Conservation (phyloP, 2,797 vertebrate genomes). For the Malurus leucopterus region DNA sequence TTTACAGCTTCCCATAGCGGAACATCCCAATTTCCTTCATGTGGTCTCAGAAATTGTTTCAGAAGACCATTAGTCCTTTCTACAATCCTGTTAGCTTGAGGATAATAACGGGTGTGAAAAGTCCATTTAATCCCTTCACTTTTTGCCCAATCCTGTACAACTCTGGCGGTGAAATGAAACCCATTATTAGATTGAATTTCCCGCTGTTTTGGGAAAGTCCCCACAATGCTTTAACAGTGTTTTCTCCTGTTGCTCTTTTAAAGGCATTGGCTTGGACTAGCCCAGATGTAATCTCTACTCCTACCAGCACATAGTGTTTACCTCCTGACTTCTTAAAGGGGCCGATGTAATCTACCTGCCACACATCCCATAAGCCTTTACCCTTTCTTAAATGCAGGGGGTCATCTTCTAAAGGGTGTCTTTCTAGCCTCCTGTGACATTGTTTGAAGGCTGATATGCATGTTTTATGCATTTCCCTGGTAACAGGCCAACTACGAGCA, state of each 20-base stretch:
- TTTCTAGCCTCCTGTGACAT: neutral
- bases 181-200: neutral
- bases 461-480: neutral
- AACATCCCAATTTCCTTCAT: neutral
- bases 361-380: no score
- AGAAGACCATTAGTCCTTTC: neutral
- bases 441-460: neutral
- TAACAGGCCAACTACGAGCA: neutral
- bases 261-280: neutral
- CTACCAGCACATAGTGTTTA: neutral
- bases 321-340: neutral
- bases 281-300: neutral
- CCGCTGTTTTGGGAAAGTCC: neutral
- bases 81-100: neutral
- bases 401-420: neutral
- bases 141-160: neutral
- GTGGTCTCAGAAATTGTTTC: neutral
- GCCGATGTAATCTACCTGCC: no score
- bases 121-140: neutral
- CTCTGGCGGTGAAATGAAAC: neutral
- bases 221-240: neutral
- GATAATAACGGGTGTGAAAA: neutral
- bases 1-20: neutral
- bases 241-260: neutral
- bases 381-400: neutral